Evolutionary conservation across 2,888 invertebrate genomes (phyloP), one percentile per base, ranked within the genome.

Genomic region (Caenorhabditis japonica): DNA sequence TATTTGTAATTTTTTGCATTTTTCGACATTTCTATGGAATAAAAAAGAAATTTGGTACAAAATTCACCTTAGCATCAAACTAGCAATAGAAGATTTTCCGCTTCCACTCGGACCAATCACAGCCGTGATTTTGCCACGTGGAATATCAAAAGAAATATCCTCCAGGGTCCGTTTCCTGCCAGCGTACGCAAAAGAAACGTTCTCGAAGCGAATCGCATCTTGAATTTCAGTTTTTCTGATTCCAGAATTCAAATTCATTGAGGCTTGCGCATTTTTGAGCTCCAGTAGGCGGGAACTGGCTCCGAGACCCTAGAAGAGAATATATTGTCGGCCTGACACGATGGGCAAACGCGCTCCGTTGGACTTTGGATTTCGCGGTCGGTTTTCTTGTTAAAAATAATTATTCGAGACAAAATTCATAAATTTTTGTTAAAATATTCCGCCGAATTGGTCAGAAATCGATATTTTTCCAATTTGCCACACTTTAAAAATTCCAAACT

Each of bases 31-130:
- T n/a, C n/a, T n/a, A n/a, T n/a, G n/a, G n/a, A n/a, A n/a, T n/a
- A n/a, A n/a, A n/a, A n/a, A n/a, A n/a, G n/a, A n/a, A n/a, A n/a
- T n/a, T n/a, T n/a, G n/a, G n/a, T n/a, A n/a, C n/a, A n/a, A n/a
- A n/a, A 90, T 10, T 30, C 30, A 30, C 30, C 30, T 30, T 49
- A 97, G 89, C 75, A 97, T 90, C 1, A 97, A 90, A 0, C 92
- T 90, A 0, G 93, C 94, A 70, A 97, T 90, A 0, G 97, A 96
- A 52, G 94, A 94, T 89, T 97, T 97, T 0, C 97, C 97, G 30
- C 94, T 94, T 0, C 97, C 97, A 71, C 95, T 95, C 0, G 94
- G 91, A 0, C 97, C 97, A 0, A 97, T 92, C 12, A 92, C 90
- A 0, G 95, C 94, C 13, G 93, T 91, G 0, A 93, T 91, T 73